phyloP scores from a whole-genome alignment of 2,113 vertebrate species.

The Connochaetes taurinus region DNA sequence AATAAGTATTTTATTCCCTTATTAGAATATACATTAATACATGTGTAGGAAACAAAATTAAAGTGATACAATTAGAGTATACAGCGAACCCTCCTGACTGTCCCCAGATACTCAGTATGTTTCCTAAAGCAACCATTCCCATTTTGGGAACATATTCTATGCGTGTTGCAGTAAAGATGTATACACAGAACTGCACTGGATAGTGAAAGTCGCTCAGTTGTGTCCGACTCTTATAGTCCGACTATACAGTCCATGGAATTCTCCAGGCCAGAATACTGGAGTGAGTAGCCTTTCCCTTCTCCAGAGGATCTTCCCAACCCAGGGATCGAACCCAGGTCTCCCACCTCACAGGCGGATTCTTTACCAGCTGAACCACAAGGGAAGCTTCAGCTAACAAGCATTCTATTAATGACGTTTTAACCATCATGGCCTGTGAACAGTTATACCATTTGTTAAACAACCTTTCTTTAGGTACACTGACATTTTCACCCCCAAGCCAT shows the following conservation, averaged over 20 bases:
- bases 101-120: accelerated
- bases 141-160: neutral
- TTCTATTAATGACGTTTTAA: neutral
- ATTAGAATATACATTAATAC: neutral
- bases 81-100: neutral
- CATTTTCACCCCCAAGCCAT: neutral
- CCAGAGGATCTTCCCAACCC: neutral
- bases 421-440: neutral
- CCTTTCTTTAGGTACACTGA: neutral
- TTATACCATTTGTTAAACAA: neutral
- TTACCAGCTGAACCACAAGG: neutral
- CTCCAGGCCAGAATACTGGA: neutral
- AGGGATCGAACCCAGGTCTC: neutral
- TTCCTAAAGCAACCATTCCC: neutral
- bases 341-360: neutral
- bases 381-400: neutral
- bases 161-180: neutral
- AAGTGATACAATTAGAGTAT: neutral
- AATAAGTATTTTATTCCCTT: neutral
- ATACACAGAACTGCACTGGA: neutral
- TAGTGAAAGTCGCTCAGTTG: neutral
- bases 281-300: neutral
- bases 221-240: neutral
- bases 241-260: neutral
- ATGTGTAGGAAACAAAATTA: neutral